Base-by-base conservation (phyloP, 2,113 vertebrate genomes). In the Syrrhaptes paradoxus region DNA sequence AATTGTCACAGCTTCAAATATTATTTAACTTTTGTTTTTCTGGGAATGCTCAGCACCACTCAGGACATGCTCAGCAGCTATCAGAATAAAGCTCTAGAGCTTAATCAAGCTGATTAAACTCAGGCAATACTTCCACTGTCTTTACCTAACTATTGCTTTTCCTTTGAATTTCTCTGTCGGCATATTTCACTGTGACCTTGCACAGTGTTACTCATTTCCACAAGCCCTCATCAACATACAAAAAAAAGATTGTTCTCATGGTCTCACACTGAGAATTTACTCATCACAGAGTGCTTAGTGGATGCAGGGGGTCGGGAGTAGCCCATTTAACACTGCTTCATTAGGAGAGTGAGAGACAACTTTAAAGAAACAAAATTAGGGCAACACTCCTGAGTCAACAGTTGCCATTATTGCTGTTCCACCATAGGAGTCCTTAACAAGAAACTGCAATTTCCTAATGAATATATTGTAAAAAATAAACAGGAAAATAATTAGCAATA, bases 331-430 rank as follows among this genome's bases (percentile, higher is more conserved):
- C n/a, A 84, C 49, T 61, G 41, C 79, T 94, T 95, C 82, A 93
- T 96, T 95, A 97, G 68, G 46, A 84, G 61, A 93, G 32, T 92
- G 82, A 95, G 80, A 95, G 72, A 82, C 89, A 91, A 87, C 71
- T 62, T 95, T 94, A 86, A 87, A 92, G 93, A 95, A 97, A 92
- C 49, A 48, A 65, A 97, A 94, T 92, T 76, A 95, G 79, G 95
- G 62, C 71, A 85, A 54, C 93, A 90, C 59, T 93, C 85, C 82
- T 92, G 79, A 95, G 45, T 96, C 96, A 96, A 96, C 95, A 90
- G 26, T 95, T 96, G 61, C 83, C 63, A 57, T 85, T 79, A 73
- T 66, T 87, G 72, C 71, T 79, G 65, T 80, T 87, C 81, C 75
- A 41, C 88, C 90, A 79, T 77, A 88, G 65, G 92, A 93, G 83